Evolutionary conservation across 92 coral and sea anemone genomes (phyloP), one percentile per base, ranked within the genome.

Genomic region (Paramuricea clavata): DNA sequence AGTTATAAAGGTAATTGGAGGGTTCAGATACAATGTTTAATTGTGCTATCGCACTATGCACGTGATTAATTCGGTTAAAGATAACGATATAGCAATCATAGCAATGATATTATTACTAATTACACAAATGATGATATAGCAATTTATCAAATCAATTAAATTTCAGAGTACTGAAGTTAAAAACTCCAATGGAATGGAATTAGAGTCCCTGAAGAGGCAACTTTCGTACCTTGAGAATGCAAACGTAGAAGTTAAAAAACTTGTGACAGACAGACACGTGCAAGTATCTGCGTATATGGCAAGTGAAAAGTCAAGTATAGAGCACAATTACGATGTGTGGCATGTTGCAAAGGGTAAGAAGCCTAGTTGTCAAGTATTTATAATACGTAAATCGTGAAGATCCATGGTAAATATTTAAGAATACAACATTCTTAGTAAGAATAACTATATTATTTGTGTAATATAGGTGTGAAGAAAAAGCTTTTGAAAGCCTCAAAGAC

Each of bases 241-340:
- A 19, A 52, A 79, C 31, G 75, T 62, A 39, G 52, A 74, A 50
- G 70, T 85, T 23, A 74, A 68, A 31, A 85, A 74, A 67, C 83
- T 85, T 31, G 89, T 85, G 73, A 85, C 89, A 52, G 89, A 85
- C 81, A 85, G 89, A 26, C 89, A 85, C 71, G 26, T 62, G 52
- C 89, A 85, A n/a, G n/a, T n/a, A n/a, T n/a, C n/a, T n/a, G n/a
- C n/a, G n/a, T n/a, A n/a, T n/a, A n/a, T n/a, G n/a, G n/a, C n/a
- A n/a, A n/a, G n/a, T n/a, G n/a, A n/a, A n/a, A n/a, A n/a, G n/a
- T n/a, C n/a, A n/a, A n/a, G n/a, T n/a, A n/a, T n/a, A n/a, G n/a
- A n/a, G n/a, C n/a, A n/a, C n/a, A n/a, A n/a, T n/a, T n/a, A n/a
- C n/a, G n/a, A n/a, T n/a, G n/a, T n/a, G n/a, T n/a, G n/a, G n/a